phyloP scores from a whole-genome alignment of 2,888 invertebrate species.

The Ptychoptera albimana region DNA sequence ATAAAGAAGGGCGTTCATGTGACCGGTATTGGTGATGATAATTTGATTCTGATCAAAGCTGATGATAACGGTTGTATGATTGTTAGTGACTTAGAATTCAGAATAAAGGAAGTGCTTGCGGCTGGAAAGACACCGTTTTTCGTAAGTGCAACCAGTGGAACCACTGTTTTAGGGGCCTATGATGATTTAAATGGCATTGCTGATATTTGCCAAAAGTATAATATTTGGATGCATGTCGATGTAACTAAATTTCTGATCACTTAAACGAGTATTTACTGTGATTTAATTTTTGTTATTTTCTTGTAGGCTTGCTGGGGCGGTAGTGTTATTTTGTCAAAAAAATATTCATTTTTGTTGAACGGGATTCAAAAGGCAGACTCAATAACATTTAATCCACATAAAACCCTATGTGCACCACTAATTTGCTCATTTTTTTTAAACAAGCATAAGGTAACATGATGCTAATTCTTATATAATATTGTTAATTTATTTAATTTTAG shows the following conservation, averaged over 20 bases:
- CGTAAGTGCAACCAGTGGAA: slow-evolving; percentile 62
- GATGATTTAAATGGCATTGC: slow-evolving; percentile 56
- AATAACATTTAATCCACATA: slow-evolving; percentile 75
- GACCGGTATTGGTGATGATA: slow-evolving; percentile 70
- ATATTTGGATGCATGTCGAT: slow-evolving; percentile 72
- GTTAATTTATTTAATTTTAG: background rate
- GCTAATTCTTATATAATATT: too few relatives aligned
- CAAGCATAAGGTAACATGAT: slow-evolving; percentile 12
- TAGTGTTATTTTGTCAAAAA: slow-evolving; percentile 48
- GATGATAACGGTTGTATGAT: slow-evolving; percentile 54
- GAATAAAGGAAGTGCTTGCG: slow-evolving; percentile 33
- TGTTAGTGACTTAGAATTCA: slow-evolving; percentile 38
- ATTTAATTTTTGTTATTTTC: background rate
- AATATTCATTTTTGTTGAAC: slow-evolving; percentile 40
- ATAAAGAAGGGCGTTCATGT: slow-evolving; percentile 65
- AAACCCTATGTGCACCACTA: slow-evolving; percentile 64
- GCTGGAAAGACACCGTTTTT: slow-evolving; percentile 44
- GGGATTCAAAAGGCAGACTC: slow-evolving; percentile 45
- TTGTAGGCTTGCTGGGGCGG: slow-evolving; percentile 65
- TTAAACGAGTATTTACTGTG: slow-evolving; percentile 12
- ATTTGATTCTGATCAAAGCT: slow-evolving; percentile 44
- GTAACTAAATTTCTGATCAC: slow-evolving; percentile 37
- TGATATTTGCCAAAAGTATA: slow-evolving; percentile 46
- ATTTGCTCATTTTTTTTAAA: slow-evolving; percentile 58
- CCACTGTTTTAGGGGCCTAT: slow-evolving; percentile 71